Evolutionary conservation across 2,888 invertebrate species (phyloP).

Genomic region (Cotesia congregata): DNA sequence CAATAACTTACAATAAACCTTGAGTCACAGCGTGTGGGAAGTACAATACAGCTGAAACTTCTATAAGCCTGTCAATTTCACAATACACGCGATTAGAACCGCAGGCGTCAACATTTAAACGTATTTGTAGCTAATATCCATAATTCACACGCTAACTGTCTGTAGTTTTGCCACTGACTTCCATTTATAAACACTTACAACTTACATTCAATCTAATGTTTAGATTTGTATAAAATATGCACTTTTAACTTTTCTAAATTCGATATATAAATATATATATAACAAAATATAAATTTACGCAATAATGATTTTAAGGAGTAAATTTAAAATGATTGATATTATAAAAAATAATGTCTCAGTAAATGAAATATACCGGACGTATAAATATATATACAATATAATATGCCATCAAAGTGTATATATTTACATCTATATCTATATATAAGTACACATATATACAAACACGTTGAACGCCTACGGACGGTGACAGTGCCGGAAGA

Average conservation of each 20-base stretch:
- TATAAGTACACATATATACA: constrained; percentile 4
- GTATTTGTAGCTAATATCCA: constrained; percentile 11
- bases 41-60: not conserved
- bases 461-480: constrained; percentile 44
- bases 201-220: not conserved
- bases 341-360: not conserved
- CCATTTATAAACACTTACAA: not conserved
- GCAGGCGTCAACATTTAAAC: constrained; percentile 20
- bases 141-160: constrained; percentile 7
- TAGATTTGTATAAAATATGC: not conserved
- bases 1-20: constrained; percentile 2
- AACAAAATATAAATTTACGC: not conserved
- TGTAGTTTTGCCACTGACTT: constrained; percentile 10
- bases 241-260: not conserved
- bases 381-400: not conserved
- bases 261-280: not conserved
- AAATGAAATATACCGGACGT: not conserved
- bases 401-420: not conserved
- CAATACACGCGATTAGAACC: constrained; percentile 10
- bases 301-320: not conserved
- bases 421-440: not conserved
- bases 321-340: not conserved
- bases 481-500: constrained; percentile 64
- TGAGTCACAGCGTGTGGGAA: constrained; percentile 14
- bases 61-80: constrained; percentile 15